phyloP scores from a whole-genome alignment of 2,797 vertebrate genomes.

The Geotrypetes seraphini region DNA sequence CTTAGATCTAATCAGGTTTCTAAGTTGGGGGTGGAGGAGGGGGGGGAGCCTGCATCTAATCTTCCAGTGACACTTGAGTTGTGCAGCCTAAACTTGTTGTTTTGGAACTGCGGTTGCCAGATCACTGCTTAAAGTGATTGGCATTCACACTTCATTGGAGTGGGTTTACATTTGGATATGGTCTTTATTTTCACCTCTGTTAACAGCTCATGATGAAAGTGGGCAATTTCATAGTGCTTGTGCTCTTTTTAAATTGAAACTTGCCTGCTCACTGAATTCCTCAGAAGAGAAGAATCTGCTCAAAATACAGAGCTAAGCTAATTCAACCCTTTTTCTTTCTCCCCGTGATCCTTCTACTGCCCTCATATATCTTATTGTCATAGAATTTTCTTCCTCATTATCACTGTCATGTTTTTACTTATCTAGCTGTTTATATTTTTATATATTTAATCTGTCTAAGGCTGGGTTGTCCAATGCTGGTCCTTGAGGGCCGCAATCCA shows the following conservation, averaged over 20 bases:
- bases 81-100: conserved; percentile 14
- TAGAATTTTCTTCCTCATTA: no score
- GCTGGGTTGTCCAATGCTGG: no score
- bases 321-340: no score
- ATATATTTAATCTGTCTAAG: no score
- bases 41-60: conserved; percentile 9
- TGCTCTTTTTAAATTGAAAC: background rate
- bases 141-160: conserved; percentile 21
- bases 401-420: no score
- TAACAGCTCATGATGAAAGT: conserved; percentile 25
- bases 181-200: conserved; percentile 31
- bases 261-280: background rate
- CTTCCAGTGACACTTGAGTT: conserved; percentile 1
- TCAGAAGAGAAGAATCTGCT: background rate
- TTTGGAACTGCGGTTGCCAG: conserved; percentile 12
- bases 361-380: no score
- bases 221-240: conserved; percentile 3
- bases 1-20: background rate
- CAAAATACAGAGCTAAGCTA: no score
- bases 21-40: no score
- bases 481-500: no score
- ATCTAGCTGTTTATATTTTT: no score
- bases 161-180: conserved; percentile 14
- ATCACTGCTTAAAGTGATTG: conserved; percentile 18
- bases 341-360: no score